These are phyloP conservation scores for Oreotrochilus melanogaster DNA, from an alignment of 2,113 vertebrate genomes.

Conservation along the genomic window DNA sequence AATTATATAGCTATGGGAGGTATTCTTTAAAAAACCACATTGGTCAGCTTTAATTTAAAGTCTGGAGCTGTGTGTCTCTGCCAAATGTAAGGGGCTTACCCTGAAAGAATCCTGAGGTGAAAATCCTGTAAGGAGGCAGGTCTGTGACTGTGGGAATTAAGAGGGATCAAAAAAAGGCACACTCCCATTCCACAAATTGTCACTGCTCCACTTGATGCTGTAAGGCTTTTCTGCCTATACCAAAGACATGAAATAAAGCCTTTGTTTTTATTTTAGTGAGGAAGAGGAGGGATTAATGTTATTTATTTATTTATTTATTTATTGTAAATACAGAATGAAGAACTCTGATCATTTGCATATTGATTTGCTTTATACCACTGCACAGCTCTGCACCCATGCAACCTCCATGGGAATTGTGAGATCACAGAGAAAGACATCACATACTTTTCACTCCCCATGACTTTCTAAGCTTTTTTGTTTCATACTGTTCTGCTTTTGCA, in stretches of 20 bases:
- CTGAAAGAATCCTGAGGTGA: not conserved
- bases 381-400: not conserved
- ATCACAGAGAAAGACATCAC: not conserved
- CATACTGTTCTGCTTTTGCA: not conserved
- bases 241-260: not conserved
- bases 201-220: fast-evolving
- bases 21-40: not conserved
- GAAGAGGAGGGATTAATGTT: not conserved
- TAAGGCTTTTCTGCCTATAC: not conserved
- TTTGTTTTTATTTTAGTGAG: not conserved
- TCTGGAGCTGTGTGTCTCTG: not conserved
- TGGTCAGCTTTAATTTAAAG: not conserved
- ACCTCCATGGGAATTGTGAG: not conserved
- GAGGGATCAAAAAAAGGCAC: not conserved
- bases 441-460: not conserved
- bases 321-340: not conserved
- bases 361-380: not conserved
- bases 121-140: not conserved
- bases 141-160: not conserved
- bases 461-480: constrained; percentile 1
- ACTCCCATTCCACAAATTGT: not conserved
- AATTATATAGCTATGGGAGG: not conserved
- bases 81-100: not conserved
- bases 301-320: too few relatives aligned
- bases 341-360: not conserved